These are phyloP conservation scores for Chymomyza fuscimana DNA, from an alignment of 2,888 invertebrate genomes.

Conservation along the genomic window DNA sequence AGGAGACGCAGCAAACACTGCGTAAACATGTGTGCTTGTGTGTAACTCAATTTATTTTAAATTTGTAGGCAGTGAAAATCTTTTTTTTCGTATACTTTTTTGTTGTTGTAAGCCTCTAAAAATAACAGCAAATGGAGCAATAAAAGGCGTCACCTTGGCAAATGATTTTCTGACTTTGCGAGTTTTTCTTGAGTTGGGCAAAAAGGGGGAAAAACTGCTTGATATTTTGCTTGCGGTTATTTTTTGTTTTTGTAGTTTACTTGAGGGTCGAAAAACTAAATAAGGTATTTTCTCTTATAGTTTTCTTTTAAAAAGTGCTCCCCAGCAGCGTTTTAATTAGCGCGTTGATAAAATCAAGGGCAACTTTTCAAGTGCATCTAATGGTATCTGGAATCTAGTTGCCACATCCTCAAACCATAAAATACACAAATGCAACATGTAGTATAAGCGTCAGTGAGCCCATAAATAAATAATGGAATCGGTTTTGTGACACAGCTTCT, in stretches of 20 bases:
- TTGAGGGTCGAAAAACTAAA: slow-evolving; percentile 9
- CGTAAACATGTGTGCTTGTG: slow-evolving; percentile 9
- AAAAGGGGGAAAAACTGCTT: slow-evolving; percentile 44
- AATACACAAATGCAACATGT: not conserved
- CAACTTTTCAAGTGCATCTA: not conserved
- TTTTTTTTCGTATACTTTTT: slow-evolving; percentile 21
- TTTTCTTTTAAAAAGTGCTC: slow-evolving; percentile 47
- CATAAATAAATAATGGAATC: not conserved
- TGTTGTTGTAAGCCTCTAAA: slow-evolving; percentile 42
- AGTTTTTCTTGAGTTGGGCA: slow-evolving; percentile 2
- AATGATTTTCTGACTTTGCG: slow-evolving; percentile 48
- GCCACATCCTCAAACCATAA: not conserved
- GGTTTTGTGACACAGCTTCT: too few relatives aligned
- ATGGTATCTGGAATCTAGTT: not conserved
- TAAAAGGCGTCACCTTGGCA: slow-evolving; percentile 73
- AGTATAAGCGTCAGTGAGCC: not conserved
- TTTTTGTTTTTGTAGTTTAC: not conserved
- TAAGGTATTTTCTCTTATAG: slow-evolving; percentile 42
- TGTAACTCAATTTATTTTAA: slow-evolving; percentile 60
- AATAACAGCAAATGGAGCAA: slow-evolving; percentile 57
- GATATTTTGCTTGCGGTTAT: slow-evolving; percentile 23
- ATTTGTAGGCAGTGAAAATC: slow-evolving; percentile 39
- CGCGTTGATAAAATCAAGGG: not conserved
- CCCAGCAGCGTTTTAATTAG: slow-evolving; percentile 67
- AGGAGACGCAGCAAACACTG: not conserved